These are phyloP conservation scores for Leptopterna dolabrata DNA, from an alignment of 2,888 invertebrate genomes.

Conservation along the genomic window DNA sequence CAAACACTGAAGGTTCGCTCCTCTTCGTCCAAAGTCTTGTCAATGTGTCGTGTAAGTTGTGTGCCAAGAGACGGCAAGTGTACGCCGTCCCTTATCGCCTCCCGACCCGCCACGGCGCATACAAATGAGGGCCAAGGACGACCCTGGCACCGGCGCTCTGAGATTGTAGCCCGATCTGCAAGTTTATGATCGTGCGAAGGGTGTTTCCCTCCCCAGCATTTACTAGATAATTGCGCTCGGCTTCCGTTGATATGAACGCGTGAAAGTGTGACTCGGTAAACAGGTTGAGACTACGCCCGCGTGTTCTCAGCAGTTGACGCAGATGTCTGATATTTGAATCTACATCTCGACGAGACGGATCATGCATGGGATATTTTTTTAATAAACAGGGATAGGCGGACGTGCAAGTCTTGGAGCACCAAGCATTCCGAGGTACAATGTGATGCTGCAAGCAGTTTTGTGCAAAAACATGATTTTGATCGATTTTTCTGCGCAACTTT, in stretches of 20 bases:
- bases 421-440: too few relatives aligned
- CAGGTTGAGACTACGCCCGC: not conserved
- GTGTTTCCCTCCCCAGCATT: not conserved
- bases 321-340: too few relatives aligned
- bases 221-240: not conserved
- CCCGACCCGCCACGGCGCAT: constrained; percentile 1
- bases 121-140: constrained; percentile 3
- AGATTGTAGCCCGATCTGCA: not conserved
- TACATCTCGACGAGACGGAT: too few relatives aligned
- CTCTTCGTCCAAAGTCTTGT: not conserved
- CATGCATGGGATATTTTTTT: too few relatives aligned
- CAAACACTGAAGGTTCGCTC: not conserved
- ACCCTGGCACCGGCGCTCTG: not conserved
- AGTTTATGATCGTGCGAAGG: not conserved
- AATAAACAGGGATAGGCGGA: too few relatives aligned
- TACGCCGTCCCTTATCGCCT: not conserved
- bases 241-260: not conserved
- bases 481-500: too few relatives aligned
- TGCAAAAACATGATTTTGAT: too few relatives aligned
- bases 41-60: constrained; percentile 34
- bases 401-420: too few relatives aligned
- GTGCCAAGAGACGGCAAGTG: constrained; percentile 25
- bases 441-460: too few relatives aligned
- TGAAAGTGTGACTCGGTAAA: not conserved
- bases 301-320: too few relatives aligned